Conservation (phyloP, 92 coral and sea anemone species). For the Zoanthus solanderi region DNA sequence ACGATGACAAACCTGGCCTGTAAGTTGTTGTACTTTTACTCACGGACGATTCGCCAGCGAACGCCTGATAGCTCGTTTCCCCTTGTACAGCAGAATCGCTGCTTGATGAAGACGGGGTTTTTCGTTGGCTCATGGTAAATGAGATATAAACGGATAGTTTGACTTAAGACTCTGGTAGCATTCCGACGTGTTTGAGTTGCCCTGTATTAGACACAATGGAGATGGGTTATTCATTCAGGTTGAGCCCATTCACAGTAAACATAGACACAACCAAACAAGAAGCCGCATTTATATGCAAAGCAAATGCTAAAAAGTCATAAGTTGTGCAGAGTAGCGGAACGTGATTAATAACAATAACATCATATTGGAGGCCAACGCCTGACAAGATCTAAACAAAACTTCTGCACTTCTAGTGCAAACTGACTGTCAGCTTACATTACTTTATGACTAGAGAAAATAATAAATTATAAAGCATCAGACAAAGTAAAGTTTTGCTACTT, state of each 20-base stretch:
- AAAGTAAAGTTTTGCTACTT: not conserved
- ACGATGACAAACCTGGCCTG: conserved; percentile 70
- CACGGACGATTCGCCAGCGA: conserved; percentile 71
- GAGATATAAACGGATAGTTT: not conserved
- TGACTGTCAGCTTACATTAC: not conserved
- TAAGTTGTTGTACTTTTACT: conserved; percentile 59
- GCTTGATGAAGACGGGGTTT: conserved; percentile 6
- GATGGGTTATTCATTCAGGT: conserved; percentile 6
- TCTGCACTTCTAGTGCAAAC: not conserved
- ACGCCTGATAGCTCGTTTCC: not conserved
- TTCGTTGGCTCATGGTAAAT: conserved; percentile 21
- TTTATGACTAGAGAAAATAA: not conserved
- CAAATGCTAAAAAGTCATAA: conserved; percentile 17
- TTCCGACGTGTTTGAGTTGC: not conserved
- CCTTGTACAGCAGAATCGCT: not conserved
- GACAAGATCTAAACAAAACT: not conserved
- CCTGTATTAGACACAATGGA: conserved; percentile 26
- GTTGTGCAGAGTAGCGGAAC: conserved; percentile 37
- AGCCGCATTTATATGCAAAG: conserved; percentile 28
- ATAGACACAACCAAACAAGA: conserved; percentile 15
- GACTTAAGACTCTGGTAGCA: not conserved
- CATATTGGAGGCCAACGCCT: not conserved
- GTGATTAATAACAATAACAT: conserved; percentile 13
- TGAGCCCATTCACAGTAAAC: not conserved
- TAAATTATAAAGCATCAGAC: not conserved